Conservation (phyloP, 2,113 vertebrate genomes). For the Psammodynastes pulverulentus region DNA sequence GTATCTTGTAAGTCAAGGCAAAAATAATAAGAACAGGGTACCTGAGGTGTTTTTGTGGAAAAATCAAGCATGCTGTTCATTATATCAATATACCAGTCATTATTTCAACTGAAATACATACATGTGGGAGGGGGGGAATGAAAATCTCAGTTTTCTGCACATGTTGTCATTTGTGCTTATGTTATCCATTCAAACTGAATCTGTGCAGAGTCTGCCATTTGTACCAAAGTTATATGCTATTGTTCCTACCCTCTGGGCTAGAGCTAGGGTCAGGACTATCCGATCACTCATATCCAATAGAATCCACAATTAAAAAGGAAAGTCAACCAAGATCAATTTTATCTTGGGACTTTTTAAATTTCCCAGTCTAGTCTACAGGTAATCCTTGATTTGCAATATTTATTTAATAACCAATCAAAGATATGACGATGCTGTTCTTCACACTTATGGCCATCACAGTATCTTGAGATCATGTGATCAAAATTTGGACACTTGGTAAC, state of each 20-base stretch:
- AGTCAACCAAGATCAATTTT: background rate
- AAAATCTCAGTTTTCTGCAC: too few species aligned
- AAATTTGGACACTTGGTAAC: too few species aligned
- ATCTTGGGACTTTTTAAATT: background rate
- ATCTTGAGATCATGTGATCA: too few species aligned
- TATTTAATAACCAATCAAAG: too few species aligned
- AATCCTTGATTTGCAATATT: too few species aligned
- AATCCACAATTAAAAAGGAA: background rate
- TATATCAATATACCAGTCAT: background rate
- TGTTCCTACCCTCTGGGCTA: background rate
- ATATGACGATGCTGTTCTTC: too few species aligned
- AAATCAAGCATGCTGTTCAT: background rate
- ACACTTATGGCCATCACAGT: too few species aligned
- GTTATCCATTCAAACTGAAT: too few species aligned
- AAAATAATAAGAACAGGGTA: background rate
- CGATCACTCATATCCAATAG: background rate
- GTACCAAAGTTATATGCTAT: too few species aligned
- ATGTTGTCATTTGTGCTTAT: too few species aligned
- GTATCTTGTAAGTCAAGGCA: background rate
- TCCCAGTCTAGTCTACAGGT: background rate
- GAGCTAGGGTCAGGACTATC: background rate
- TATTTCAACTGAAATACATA: background rate
- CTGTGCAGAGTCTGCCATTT: too few species aligned
- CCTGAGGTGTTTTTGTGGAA: background rate
- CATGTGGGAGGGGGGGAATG: background rate